Evolutionary conservation across 1,140 invertebrate genomes (phyloP).

Genomic region (Marisa cornuarietis): DNA sequence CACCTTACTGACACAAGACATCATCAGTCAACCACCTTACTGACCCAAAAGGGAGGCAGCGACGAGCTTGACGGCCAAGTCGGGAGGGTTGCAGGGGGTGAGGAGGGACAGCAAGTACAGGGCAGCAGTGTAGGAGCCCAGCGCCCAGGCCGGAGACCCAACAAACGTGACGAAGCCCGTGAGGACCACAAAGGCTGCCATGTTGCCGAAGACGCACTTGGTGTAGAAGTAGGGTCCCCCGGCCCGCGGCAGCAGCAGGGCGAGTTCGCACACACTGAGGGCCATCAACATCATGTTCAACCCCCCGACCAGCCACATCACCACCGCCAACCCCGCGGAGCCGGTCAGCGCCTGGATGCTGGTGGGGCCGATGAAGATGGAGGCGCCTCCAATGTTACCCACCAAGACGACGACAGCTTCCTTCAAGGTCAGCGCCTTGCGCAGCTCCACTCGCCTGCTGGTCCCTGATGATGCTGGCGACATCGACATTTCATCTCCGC

Average conservation of each 20-base stretch:
- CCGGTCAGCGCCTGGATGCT: conserved; percentile 35
- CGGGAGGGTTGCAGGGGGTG: conserved; percentile 36
- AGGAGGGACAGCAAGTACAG: conserved; percentile 44
- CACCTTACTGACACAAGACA: too few species aligned
- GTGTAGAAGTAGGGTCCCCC: conserved; percentile 98
- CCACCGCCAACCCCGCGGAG: conserved; percentile 39
- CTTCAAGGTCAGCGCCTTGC: conserved; percentile 27
- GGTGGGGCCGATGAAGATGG: conserved; percentile 43
- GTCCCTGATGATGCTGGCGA: too few species aligned
- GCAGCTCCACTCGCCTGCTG: conserved; percentile 20
- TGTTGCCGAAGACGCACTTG: conserved; percentile 82
- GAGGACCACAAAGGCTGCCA: conserved; percentile 91
- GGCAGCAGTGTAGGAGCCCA: conserved; percentile 37
- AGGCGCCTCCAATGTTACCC: conserved; percentile 37
- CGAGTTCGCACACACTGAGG: conserved; percentile 94
- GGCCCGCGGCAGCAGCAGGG: conserved; percentile 89
- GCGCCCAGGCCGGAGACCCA: conserved; percentile 72
- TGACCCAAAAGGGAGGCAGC: conserved; percentile 45
- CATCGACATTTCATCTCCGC: too few species aligned
- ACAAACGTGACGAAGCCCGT: conserved; percentile 81
- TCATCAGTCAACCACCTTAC: neutral
- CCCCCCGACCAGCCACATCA: conserved; percentile 40
- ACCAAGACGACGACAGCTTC: conserved; percentile 31
- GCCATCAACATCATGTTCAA: conserved; percentile 66
- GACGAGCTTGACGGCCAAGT: conserved; percentile 39